A percentile compares a stretch with the other conserved stretches of the same genome.
Conservation (phyloP, 1,140 invertebrate species). For the Neomicropteryx cornuta region DNA sequence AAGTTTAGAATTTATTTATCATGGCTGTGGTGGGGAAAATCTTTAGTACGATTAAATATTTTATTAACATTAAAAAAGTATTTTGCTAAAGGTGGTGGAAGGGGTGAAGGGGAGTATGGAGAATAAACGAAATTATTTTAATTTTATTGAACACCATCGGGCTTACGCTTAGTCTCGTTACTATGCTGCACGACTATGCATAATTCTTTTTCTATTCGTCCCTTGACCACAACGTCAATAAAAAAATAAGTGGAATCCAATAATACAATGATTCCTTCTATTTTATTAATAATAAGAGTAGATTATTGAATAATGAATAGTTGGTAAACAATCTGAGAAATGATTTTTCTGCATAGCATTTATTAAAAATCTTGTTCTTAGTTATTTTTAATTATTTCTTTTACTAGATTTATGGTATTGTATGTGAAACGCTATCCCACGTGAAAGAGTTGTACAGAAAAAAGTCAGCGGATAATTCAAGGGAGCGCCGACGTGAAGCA, state of each 20-base stretch:
- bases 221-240: no score
- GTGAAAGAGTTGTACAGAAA: constrained; percentile 43
- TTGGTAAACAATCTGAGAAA: constrained; percentile 7
- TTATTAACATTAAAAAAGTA: no score
- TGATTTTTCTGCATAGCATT: not conserved
- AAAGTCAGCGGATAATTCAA: constrained; percentile 41
- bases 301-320: constrained; percentile 1
- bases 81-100: no score
- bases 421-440: constrained; percentile 39
- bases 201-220: no score
- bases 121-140: no score
- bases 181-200: no score
- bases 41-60: no score
- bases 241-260: constrained; percentile 1
- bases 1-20: no score
- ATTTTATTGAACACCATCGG: no score
- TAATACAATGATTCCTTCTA: not conserved
- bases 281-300: not conserved
- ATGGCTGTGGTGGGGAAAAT: no score
- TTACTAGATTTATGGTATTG: constrained; percentile 36
- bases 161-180: no score
- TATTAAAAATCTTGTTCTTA: not conserved
- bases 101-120: no score
- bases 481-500: constrained; percentile 34
- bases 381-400: constrained; percentile 7